A percentile compares a stretch with the other conserved stretches of the same genome.
These are phyloP conservation scores for Drosophila koepferae DNA, from an alignment of 2,888 invertebrate genomes.

Conservation along the genomic window DNA sequence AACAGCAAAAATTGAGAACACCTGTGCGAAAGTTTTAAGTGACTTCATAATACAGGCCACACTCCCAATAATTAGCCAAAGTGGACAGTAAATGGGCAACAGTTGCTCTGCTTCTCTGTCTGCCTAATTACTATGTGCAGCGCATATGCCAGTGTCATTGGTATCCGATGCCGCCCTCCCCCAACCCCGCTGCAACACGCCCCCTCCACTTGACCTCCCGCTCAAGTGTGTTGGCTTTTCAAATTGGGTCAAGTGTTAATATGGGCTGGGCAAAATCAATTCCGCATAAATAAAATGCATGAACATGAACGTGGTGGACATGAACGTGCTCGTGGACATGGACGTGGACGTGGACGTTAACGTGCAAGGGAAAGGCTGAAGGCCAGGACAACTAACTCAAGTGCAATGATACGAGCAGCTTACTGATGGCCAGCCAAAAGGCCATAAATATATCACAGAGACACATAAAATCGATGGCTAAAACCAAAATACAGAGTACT, in stretches of 20 bases:
- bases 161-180: constrained; percentile 2
- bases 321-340: constrained; percentile 12
- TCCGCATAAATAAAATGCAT: constrained; percentile 55
- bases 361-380: constrained; percentile 17
- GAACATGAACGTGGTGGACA: constrained; percentile 13
- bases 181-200: not conserved
- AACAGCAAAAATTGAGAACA: constrained; percentile 57
- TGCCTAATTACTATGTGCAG: constrained; percentile 48
- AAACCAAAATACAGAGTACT: constrained; percentile 10
- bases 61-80: constrained; percentile 48
- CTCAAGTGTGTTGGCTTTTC: constrained; percentile 40
- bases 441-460: constrained; percentile 34
- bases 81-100: constrained; percentile 32
- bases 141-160: constrained; percentile 47
- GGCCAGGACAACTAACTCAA: constrained; percentile 44
- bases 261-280: constrained; percentile 56
- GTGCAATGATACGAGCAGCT: constrained; percentile 35
- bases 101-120: constrained; percentile 10
- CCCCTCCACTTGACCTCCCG: constrained; percentile 50
- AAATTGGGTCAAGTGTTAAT: constrained; percentile 75
- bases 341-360: not conserved
- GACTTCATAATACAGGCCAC: constrained; percentile 58
- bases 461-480: constrained; percentile 12
- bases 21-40: constrained; percentile 69
- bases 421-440: constrained; percentile 38